Conservation (phyloP, 2,888 invertebrate genomes). For the Pseudococcus viburni region DNA sequence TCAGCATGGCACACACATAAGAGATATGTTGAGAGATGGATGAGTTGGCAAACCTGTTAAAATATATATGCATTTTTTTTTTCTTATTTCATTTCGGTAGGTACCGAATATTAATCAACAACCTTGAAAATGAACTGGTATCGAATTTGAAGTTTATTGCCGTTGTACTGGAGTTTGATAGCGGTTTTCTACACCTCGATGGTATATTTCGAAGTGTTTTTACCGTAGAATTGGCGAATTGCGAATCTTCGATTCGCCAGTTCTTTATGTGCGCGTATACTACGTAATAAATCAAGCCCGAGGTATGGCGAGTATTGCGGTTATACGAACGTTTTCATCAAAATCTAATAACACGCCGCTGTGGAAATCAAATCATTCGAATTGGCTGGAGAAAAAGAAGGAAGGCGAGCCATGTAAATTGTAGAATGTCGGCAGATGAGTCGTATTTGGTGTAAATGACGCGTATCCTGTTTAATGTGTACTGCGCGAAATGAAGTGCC, state of each 20-base stretch:
- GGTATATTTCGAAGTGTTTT: not conserved
- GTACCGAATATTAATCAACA: slow-evolving; percentile 44
- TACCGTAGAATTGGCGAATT: slow-evolving; percentile 12
- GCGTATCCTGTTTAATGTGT: slow-evolving; percentile 11
- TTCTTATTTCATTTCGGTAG: not conserved
- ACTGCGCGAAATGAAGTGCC: not conserved
- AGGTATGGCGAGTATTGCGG: slow-evolving; percentile 16
- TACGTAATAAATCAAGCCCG: slow-evolving; percentile 6
- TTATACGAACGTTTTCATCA: slow-evolving; percentile 14
- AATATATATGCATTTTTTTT: slow-evolving; percentile 21
- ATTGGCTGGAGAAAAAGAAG: not conserved
- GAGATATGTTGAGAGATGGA: slow-evolving; percentile 7
- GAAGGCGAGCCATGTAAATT: not conserved
- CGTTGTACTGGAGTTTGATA: not conserved
- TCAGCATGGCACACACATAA: slow-evolving; percentile 8
- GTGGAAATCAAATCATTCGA: slow-evolving; percentile 28
- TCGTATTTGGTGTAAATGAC: not conserved
- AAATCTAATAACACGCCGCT: slow-evolving; percentile 19
- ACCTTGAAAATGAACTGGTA: slow-evolving; percentile 50
- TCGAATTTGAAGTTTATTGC: slow-evolving; percentile 39
- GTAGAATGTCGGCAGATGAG: slow-evolving; percentile 29
- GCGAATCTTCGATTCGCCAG: not conserved
- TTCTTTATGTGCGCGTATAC: not conserved
- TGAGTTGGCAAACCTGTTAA: slow-evolving; percentile 48
- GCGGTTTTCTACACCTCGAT: not conserved